Base-by-base conservation (phyloP, 2,113 vertebrate species). In the Oryzias javanicus region DNA sequence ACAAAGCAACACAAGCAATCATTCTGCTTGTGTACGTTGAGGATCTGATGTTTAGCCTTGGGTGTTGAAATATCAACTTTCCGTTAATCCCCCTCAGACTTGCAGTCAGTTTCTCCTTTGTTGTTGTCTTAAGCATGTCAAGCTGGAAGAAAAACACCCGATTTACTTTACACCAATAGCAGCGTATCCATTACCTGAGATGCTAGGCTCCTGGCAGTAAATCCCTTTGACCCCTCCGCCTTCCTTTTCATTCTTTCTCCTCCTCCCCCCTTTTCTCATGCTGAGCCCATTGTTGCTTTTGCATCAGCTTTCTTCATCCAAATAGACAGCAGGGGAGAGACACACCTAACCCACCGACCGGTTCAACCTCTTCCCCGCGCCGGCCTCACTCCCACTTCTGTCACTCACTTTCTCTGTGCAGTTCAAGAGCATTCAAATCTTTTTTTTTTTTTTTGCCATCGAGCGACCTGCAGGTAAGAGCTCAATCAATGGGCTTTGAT, bases 181-280 rank as follows among this genome's bases (percentile, higher is more conserved):
- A 88, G 84, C 76, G 62, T 91, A 91, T 92, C 90, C 84, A 88
- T 92, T 90, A 91, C 90, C 80, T 88, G 87, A 83, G 82, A 86
- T 79, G 50, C 79, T 82, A 68, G 76, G 82, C 84, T 80, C 63
- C 80, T 83, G 78, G 83, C 85, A 87, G 80, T 89, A 87, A 90
- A 91, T 91, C 89, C 86, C 78, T 89, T 82, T 91, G 88, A 90
- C 86, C 84, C 72, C 69, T 73, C 64, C 55, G 55, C 68, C 63
- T 79, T 49, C 54, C 58, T 69, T 77, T 77, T 63, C 64, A 81
- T 64, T 54, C 54, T 44, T 25, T 56, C 22, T 42, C 58, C 24
- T 51, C 19, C 67, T 51, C 66, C 66, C 53, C 55, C 25, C 19
- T 20, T 17, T 78, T 67, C 50, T 76, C 76, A 80, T 35, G 58